These are phyloP conservation scores for Drosophila borborema DNA, from an alignment of 2,888 invertebrate genomes.

Conservation along the genomic window DNA sequence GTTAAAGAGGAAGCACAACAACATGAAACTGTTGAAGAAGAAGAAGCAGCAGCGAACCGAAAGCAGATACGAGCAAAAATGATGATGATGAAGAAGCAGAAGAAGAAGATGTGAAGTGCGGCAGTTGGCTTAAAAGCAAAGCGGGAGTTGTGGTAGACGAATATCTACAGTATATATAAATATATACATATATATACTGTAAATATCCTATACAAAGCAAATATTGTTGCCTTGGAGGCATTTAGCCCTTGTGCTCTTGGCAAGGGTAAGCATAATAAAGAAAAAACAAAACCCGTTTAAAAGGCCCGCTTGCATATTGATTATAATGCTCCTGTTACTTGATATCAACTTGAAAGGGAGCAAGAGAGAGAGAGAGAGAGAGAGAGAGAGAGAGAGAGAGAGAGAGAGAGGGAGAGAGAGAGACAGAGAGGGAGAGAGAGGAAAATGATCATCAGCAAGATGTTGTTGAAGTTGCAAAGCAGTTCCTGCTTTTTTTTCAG, in stretches of 20 bases:
- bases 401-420: slow-evolving; percentile 2
- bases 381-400: slow-evolving; percentile 22
- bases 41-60: neutral
- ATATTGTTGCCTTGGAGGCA: neutral
- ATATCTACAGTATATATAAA: neutral
- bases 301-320: slow-evolving; percentile 70
- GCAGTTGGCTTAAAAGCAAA: slow-evolving; percentile 49
- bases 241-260: slow-evolving; percentile 9
- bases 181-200: neutral
- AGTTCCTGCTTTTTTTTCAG: slow-evolving; percentile 61
- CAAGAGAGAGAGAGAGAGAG: neutral
- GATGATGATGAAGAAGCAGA: neutral
- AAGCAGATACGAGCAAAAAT: slow-evolving; percentile 30
- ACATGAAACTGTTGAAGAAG: slow-evolving; percentile 7
- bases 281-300: slow-evolving; percentile 41
- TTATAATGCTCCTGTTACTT: slow-evolving; percentile 72
- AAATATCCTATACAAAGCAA: neutral
- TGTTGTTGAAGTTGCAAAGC: slow-evolving; percentile 56
- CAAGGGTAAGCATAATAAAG: slow-evolving; percentile 20
- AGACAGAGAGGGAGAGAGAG: slow-evolving; percentile 11
- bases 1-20: slow-evolving; percentile 12
- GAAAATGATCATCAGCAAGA: slow-evolving; percentile 23
- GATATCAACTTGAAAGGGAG: slow-evolving; percentile 50
- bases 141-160: neutral
- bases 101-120: slow-evolving; percentile 31